Evolutionary conservation across 2,797 vertebrate genomes (phyloP).

Genomic region (Perodicticus potto): DNA sequence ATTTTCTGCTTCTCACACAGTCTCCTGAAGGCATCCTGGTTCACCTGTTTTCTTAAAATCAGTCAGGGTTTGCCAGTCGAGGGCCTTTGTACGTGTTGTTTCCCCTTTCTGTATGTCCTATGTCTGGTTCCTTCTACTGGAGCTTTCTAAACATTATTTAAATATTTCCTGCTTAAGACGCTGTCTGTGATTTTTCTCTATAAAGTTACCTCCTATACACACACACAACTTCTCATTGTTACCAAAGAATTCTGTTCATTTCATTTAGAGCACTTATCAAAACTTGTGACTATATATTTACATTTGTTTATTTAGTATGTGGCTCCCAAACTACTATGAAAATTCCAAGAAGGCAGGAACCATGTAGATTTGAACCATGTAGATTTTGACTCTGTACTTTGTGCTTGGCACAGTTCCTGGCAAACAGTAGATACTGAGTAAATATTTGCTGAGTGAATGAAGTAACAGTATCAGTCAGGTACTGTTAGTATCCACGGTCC

Average conservation of each 20-base stretch:
- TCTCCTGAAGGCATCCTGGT: background rate
- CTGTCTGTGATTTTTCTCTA: background rate
- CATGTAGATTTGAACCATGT: background rate
- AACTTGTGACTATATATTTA: background rate
- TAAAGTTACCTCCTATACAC: background rate
- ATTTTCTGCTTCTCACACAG: background rate
- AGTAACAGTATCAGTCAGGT: background rate
- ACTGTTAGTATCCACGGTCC: background rate
- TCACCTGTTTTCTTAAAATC: background rate
- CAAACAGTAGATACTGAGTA: background rate
- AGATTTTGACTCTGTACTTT: background rate
- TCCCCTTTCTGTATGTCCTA: background rate
- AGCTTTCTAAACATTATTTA: background rate
- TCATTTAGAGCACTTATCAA: background rate
- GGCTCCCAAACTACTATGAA: background rate
- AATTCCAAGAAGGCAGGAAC: background rate
- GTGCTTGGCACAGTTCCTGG: background rate
- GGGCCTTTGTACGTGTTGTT: background rate
- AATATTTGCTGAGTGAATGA: background rate
- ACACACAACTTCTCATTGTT: background rate
- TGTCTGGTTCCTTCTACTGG: background rate
- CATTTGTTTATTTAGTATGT: conserved; percentile 41
- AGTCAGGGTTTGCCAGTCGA: background rate
- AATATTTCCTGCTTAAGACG: background rate
- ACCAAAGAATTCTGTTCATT: background rate